phyloP scores from a whole-genome alignment of 2,113 vertebrate genomes.

The Gadus macrocephalus region DNA sequence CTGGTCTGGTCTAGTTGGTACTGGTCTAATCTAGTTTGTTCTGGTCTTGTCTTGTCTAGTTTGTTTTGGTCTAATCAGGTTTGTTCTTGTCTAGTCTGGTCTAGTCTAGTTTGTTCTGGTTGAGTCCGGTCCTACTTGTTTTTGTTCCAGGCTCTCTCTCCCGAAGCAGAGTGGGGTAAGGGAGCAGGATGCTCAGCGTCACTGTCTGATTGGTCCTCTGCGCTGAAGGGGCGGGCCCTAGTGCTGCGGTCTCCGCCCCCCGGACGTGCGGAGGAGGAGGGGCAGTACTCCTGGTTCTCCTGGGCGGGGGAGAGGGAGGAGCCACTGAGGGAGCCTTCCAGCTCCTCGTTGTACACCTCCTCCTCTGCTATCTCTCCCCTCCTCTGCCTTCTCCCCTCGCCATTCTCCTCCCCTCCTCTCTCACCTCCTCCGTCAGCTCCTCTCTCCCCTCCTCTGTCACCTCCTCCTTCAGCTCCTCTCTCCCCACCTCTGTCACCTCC shows the following conservation, averaged over 20 bases:
- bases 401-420: not conserved
- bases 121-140: conserved; percentile 72
- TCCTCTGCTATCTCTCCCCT: conserved; percentile 62
- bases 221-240: conserved; percentile 86
- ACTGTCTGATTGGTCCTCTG: conserved; percentile 91
- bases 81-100: too few species aligned
- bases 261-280: conserved; percentile 41
- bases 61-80: too few species aligned
- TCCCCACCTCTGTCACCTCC: conserved; percentile 59
- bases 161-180: conserved; percentile 74
- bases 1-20: too few species aligned
- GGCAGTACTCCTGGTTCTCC: conserved; percentile 88
- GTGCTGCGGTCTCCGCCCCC: conserved; percentile 52
- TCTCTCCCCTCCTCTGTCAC: conserved; percentile 81
- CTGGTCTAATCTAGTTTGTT: too few species aligned
- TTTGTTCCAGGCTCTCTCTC: conserved; percentile 82
- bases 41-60: too few species aligned
- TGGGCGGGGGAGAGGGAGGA: conserved; percentile 96
- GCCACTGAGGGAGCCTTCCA: conserved; percentile 92
- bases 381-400: conserved; percentile 15
- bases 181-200: conserved; percentile 69
- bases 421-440: not conserved
- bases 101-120: too few species aligned
- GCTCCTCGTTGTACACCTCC: conserved; percentile 93
- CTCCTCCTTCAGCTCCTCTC: conserved; percentile 78